Percentiles rank a stretch among this genome's conserved stretches.
Evolutionary conservation across 1,140 invertebrate genomes (phyloP).

Genomic region (Solenopsis invicta): DNA sequence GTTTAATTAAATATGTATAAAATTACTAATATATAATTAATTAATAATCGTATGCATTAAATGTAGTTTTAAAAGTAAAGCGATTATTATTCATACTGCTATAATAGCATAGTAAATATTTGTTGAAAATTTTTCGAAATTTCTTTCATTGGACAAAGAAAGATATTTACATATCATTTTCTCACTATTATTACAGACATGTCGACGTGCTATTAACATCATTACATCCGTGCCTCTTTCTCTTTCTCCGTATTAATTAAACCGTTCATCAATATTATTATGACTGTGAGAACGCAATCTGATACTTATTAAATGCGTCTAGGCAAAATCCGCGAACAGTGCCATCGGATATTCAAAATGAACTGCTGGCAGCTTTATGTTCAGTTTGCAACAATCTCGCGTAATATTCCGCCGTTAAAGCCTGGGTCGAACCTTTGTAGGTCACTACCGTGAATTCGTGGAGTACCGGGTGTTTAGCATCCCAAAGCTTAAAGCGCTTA

Average conservation of each 20-base stretch:
- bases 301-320: conserved; percentile 35
- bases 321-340: not conserved
- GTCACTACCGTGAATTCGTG: conserved; percentile 52
- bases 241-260: not conserved
- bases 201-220: not conserved
- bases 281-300: not conserved
- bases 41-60: conserved; percentile 33
- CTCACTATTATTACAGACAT: not conserved
- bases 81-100: conserved; percentile 33
- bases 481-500: conserved; percentile 55
- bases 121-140: not conserved
- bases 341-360: conserved; percentile 23
- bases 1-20: conserved; percentile 60
- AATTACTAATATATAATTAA: conserved; percentile 52
- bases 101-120: conserved; percentile 6
- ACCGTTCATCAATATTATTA: not conserved
- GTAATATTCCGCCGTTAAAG: conserved; percentile 62
- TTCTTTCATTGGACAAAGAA: not conserved
- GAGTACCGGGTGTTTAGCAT: conserved; percentile 52
- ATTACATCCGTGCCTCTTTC: not conserved
- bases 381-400: conserved; percentile 1
- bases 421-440: conserved; percentile 59
- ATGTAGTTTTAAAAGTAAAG: conserved; percentile 35
- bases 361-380: conserved; percentile 49
- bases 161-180: not conserved